Conservation (phyloP, 2,797 vertebrate species). For the Tangara arthus region DNA sequence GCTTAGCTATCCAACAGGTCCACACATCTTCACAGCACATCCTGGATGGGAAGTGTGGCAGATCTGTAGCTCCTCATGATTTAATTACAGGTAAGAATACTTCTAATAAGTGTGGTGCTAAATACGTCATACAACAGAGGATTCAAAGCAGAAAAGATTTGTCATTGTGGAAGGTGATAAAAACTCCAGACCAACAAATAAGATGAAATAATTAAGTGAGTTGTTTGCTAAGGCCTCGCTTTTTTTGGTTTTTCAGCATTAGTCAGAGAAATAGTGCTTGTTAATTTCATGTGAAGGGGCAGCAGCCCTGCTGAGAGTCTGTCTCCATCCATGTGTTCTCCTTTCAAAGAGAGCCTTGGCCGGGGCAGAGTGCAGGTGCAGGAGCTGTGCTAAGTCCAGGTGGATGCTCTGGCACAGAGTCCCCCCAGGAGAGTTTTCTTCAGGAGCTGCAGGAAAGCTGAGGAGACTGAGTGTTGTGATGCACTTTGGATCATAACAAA, state of each 20-base stretch:
- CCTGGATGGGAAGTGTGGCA: constrained; percentile 84
- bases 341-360: neutral
- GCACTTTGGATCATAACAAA: neutral
- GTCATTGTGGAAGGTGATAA: neutral
- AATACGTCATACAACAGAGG: neutral
- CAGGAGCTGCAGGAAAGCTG: neutral
- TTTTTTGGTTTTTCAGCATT: neutral
- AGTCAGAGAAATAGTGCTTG: neutral
- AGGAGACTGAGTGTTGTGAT: neutral
- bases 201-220: neutral
- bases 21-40: constrained; percentile 84
- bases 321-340: neutral
- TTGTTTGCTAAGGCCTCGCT: neutral
- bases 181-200: neutral
- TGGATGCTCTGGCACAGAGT: neutral
- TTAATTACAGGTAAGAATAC: constrained; percentile 85
- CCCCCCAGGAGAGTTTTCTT: neutral
- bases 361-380: neutral
- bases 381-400: neutral
- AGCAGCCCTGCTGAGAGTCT: neutral
- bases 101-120: neutral
- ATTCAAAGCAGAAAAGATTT: neutral
- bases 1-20: constrained; percentile 88
- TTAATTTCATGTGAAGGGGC: neutral
- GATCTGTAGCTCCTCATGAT: constrained; percentile 82